Evolutionary conservation across 1,140 invertebrate genomes (phyloP).

Genomic region (Cataglyphis hispanica): DNA sequence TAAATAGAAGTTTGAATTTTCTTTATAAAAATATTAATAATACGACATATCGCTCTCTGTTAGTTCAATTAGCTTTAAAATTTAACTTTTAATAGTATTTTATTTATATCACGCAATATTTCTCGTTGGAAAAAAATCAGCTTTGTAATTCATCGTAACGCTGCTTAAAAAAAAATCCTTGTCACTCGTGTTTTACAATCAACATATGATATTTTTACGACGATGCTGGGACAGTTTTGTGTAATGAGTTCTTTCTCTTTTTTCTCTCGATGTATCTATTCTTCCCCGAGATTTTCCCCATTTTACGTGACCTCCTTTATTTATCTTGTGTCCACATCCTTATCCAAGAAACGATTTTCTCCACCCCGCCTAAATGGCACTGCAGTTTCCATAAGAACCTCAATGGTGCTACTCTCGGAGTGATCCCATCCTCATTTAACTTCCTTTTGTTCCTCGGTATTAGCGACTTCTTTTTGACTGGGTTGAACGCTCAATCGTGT

Average conservation of each 20-base stretch:
- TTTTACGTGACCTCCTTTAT: conserved; percentile 44
- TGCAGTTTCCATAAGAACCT: conserved; percentile 61
- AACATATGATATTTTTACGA: neutral
- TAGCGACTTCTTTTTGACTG: conserved; percentile 43
- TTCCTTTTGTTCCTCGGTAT: conserved; percentile 51
- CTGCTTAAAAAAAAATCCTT: neutral
- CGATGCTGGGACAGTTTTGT: neutral
- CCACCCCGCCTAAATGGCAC: conserved; percentile 50
- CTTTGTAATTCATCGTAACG: neutral
- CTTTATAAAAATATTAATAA: neutral
- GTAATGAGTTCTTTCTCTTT: neutral
- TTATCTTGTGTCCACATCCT: conserved; percentile 53
- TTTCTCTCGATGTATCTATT: conserved; percentile 5
- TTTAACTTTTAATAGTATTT: neutral
- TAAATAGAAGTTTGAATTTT: neutral
- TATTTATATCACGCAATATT: neutral
- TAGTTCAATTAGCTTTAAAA: neutral
- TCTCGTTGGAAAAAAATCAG: neutral
- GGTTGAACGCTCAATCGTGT: conserved; percentile 12
- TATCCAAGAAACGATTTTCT: conserved; percentile 62
- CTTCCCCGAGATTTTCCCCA: neutral
- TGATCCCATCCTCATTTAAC: conserved; percentile 61
- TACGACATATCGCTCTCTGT: neutral
- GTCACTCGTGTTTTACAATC: neutral
- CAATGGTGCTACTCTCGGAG: conserved; percentile 48